Conservation (phyloP, 2,113 vertebrate genomes). For the Carollia perspicillata region DNA sequence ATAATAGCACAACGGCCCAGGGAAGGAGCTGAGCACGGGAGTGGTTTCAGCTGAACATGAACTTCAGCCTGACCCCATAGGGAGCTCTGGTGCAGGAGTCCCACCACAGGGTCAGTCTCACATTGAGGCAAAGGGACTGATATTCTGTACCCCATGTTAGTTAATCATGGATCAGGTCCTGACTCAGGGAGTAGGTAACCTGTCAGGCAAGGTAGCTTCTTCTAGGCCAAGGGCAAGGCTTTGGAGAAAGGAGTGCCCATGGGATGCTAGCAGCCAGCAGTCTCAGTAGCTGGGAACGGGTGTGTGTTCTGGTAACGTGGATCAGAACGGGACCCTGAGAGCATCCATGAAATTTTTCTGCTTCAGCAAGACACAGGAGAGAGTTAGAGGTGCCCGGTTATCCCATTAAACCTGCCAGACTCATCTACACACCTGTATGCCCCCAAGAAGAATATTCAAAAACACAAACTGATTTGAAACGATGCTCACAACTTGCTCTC, state of each 20-base stretch:
- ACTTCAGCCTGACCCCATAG: accelerated
- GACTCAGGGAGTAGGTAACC: background rate
- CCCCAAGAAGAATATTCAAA: background rate
- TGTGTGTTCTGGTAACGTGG: accelerated
- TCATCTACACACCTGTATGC: background rate
- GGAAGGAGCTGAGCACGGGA: background rate
- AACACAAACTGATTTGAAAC: background rate
- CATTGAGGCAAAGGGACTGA: accelerated
- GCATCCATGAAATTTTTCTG: background rate
- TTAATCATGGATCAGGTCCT: background rate
- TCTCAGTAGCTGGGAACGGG: background rate
- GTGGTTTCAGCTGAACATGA: background rate
- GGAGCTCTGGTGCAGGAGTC: background rate
- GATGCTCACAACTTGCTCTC: background rate
- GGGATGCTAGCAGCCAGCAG: background rate
- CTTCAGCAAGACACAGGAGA: background rate
- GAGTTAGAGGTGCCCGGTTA: background rate
- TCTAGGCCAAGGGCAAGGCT: background rate
- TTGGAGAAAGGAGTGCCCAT: background rate
- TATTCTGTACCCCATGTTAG: accelerated
- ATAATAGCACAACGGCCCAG: background rate
- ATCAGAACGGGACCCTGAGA: too few species aligned
- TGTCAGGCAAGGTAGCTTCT: background rate
- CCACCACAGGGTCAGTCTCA: accelerated
- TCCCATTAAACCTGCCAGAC: background rate